Percentiles rank a stretch among this genome's conserved stretches.
These are phyloP conservation scores for Zosterops japonicus DNA, from an alignment of 2,113 vertebrate genomes.

Conservation along the genomic window DNA sequence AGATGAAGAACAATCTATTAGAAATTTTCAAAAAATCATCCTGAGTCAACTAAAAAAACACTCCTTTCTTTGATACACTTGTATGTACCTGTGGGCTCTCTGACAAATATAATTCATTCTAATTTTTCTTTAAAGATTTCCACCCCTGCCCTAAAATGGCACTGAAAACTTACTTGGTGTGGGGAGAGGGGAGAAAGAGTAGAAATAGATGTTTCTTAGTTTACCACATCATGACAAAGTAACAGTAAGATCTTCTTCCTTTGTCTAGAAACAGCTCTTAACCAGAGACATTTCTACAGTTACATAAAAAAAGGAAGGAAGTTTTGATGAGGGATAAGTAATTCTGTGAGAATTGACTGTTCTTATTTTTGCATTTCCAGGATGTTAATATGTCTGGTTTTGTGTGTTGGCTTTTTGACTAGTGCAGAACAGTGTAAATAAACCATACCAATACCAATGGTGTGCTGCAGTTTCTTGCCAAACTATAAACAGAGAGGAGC, in stretches of 20 bases:
- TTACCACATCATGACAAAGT: neutral
- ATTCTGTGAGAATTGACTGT: neutral
- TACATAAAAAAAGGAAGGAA: neutral
- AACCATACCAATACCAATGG: neutral
- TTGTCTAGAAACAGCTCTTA: neutral
- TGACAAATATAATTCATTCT: neutral
- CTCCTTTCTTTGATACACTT: neutral
- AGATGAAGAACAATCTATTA: neutral
- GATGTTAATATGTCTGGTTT: neutral
- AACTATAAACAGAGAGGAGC: neutral
- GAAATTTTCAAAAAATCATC: neutral
- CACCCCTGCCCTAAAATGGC: neutral
- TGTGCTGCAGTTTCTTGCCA: neutral
- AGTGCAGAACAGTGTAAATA: neutral
- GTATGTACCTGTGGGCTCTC: neutral
- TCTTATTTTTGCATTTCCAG: neutral
- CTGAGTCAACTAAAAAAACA: neutral
- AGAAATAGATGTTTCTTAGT: neutral
- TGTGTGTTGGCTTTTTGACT: neutral
- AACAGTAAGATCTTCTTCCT: neutral
- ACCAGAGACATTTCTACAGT: neutral
- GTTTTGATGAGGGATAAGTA: neutral
- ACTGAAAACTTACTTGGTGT: neutral
- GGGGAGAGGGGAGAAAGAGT: neutral
- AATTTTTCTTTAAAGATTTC: neutral